Conservation (phyloP, 1,140 invertebrate genomes). For the Rhopalosiphum maidis region DNA sequence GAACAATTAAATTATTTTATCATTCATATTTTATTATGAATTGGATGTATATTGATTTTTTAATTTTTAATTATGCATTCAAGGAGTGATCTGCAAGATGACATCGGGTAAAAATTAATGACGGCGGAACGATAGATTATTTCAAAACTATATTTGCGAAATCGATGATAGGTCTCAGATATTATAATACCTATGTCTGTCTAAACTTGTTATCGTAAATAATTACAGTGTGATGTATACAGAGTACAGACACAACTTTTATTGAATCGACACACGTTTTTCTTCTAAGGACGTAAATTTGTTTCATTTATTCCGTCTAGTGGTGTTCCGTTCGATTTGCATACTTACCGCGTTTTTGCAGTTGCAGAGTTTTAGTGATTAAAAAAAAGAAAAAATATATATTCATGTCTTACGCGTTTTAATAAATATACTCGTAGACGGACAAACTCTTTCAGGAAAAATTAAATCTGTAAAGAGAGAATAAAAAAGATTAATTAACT, state of each 20-base stretch:
- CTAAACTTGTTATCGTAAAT: neutral
- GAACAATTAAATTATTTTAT: no score
- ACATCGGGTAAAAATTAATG: neutral
- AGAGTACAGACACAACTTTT: neutral
- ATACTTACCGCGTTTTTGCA: neutral
- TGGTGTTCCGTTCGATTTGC: neutral
- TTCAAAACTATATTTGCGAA: neutral
- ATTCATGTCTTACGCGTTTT: neutral
- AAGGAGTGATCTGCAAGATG: neutral
- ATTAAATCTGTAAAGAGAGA: neutral
- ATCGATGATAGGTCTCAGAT: neutral
- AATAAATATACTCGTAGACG: neutral
- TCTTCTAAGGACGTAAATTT: neutral
- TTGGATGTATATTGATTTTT: neutral
- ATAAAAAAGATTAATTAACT: neutral
- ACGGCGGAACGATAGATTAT: neutral
- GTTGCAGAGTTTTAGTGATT: neutral
- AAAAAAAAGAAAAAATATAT: neutral
- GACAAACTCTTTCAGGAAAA: neutral
- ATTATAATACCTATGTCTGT: neutral
- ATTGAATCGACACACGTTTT: neutral
- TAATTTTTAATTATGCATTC: neutral
- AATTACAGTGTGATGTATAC: neutral
- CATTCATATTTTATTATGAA: no score
- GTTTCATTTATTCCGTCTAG: neutral